Conservation (phyloP, 2,888 invertebrate species). For the Idaea straminata region DNA sequence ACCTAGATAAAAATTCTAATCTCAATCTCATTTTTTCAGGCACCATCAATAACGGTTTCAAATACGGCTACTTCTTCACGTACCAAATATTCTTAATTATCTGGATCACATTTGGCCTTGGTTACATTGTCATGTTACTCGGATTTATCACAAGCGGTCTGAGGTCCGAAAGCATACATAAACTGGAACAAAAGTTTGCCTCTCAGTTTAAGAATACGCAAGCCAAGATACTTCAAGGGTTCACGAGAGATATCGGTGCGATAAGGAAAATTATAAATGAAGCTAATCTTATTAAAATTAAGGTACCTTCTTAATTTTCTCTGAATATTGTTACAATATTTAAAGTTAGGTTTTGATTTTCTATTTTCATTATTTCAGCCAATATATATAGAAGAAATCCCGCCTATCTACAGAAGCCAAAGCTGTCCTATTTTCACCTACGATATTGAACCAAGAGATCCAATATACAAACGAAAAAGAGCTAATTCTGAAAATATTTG, state of each 20-base stretch:
- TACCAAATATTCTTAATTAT: conserved; percentile 91
- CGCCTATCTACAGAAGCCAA: conserved; percentile 76
- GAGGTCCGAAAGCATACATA: conserved; percentile 86
- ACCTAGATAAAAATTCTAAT: background rate
- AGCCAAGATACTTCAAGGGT: conserved; percentile 86
- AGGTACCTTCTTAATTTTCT: conserved; percentile 71
- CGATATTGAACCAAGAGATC: conserved; percentile 75
- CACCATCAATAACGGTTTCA: conserved; percentile 72
- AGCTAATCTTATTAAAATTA: conserved; percentile 89
- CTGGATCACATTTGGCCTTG: conserved; percentile 95
- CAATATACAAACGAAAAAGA: conserved; percentile 75
- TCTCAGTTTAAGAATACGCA: conserved; percentile 89
- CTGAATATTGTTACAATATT: conserved; percentile 10
- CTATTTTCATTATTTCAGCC: conserved; percentile 73
- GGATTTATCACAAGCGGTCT: conserved; percentile 90
- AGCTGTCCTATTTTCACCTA: conserved; percentile 88
- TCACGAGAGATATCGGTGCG: conserved; percentile 87
- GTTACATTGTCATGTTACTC: conserved; percentile 94
- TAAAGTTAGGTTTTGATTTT: conserved; percentile 4
- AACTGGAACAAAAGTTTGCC: conserved; percentile 88
- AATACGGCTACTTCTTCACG: conserved; percentile 82
- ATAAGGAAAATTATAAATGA: conserved; percentile 89
- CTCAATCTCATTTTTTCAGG: conserved; percentile 49
- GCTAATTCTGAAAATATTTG: conserved; percentile 84
- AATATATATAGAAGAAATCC: conserved; percentile 85